Evolutionary conservation across 2,113 vertebrate species (phyloP).

Genomic region (Scomber japonicus): DNA sequence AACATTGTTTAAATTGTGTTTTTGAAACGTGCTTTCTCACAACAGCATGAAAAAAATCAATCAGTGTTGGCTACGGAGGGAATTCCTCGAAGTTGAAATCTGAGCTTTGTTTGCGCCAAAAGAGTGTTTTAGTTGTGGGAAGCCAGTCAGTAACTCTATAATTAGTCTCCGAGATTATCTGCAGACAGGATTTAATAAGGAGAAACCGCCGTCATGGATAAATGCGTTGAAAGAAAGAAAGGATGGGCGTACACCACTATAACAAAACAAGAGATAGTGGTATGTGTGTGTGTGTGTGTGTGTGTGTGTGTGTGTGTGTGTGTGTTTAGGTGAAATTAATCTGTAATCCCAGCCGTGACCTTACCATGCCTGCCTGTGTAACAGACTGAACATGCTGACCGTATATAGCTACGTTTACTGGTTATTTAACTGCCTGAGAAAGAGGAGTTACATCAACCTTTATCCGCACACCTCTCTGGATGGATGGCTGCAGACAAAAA

Average conservation of each 20-base stretch:
- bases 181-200: neutral
- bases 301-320: neutral
- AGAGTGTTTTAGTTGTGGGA: conserved; percentile 21
- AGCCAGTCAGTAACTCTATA: conserved; percentile 13
- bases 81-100: conserved; percentile 30
- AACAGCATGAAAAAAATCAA: neutral
- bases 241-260: too few species aligned
- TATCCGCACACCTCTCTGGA: neutral
- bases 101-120: neutral
- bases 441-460: conserved; percentile 18
- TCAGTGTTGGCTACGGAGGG: conserved; percentile 12
- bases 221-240: neutral
- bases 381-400: conserved; percentile 37
- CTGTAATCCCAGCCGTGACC: conserved; percentile 72
- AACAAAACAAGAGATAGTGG: conserved; percentile 16
- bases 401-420: conserved; percentile 6
- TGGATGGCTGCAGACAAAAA: neutral
- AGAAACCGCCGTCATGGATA: neutral
- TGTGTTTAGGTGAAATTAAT: conserved; percentile 55
- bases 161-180: conserved; percentile 34
- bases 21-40: neutral
- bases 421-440: conserved; percentile 21
- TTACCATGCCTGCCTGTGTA: conserved; percentile 33
- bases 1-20: neutral
- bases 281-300: neutral